Base-by-base conservation (phyloP, 1,140 invertebrate genomes). In the Drosophila tsacasi region DNA sequence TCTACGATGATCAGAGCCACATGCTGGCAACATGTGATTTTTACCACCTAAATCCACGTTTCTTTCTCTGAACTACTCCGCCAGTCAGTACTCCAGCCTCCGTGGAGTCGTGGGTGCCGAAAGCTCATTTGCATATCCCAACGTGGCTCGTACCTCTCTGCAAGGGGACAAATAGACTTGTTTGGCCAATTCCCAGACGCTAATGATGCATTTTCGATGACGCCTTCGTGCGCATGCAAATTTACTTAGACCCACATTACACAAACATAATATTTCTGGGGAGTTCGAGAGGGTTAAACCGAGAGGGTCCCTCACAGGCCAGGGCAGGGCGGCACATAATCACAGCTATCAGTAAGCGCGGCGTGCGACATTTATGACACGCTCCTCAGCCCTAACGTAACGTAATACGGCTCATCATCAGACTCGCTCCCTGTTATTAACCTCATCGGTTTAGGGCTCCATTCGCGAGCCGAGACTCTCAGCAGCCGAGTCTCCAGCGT, bases 201-300 rank as follows among this genome's bases (percentile, higher is more conserved):
- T 89, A 89, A 87, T 87, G 84, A 87, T 87, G 84, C 84, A 87
- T 87, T 87, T 89, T 87, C 74, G 84, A 84, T 87, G 84, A 78
- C 73, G 69, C 83, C 62, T 84, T 80, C 77, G 77, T 81, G 84
- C 68, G 55, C 77, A 87, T 87, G 77, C 77, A 83, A 89, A 87
- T 87, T 81, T 77, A n/a, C 63, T 52, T 19, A 54, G 66, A 57
- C 61, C 47, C 69, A 23, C 63, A 83, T 76, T 69, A 73, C 58
- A 52, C 52, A 60, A 62, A 58, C 61, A 23, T 61, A 52, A 44
- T 73, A 42, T 42, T 73, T 35, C 27, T 9, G 10, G 35, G 35
- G 2, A 23, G 27, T 27, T 21, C 37, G 44, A 39, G 40, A 6
- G 30, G 15, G 21, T 21, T 21, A 35, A 25, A 1, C 7, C 25